Evolutionary conservation across 2,113 vertebrate genomes (phyloP).

Genomic region (Jacana jacana): DNA sequence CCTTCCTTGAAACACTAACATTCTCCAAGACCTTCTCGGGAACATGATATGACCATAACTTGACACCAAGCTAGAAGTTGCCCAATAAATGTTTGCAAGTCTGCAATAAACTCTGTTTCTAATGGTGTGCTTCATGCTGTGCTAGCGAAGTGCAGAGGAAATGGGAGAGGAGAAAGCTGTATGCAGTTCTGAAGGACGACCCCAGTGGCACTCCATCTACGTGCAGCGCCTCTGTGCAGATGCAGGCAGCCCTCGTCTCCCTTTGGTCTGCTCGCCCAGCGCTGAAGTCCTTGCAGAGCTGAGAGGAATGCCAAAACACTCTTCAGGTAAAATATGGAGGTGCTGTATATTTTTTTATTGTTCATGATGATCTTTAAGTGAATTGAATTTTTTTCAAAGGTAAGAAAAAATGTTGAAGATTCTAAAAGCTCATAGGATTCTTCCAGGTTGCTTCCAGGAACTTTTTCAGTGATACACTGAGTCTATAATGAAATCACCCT

Average conservation of each 20-base stretch:
- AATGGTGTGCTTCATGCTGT: constrained; percentile 51
- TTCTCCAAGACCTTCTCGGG: constrained; percentile 58
- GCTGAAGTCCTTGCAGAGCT: not conserved
- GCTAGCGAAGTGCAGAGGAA: constrained; percentile 67
- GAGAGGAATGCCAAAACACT: rapidly evolving
- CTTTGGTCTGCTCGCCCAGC: not conserved
- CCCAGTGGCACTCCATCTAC: not conserved
- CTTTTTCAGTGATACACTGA: not conserved
- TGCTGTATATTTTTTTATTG: not conserved
- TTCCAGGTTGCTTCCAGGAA: not conserved
- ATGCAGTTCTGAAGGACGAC: not conserved
- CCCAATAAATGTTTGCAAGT: constrained; percentile 72
- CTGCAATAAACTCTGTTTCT: constrained; percentile 69
- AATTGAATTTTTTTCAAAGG: not conserved
- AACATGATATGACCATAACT: constrained; percentile 70
- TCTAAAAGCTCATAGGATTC: not conserved
- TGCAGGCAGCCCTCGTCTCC: not conserved
- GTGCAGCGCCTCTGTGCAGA: not conserved
- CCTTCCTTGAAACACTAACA: constrained; percentile 42
- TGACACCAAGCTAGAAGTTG: constrained; percentile 66
- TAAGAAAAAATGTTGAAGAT: not conserved
- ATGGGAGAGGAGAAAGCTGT: constrained; percentile 30
- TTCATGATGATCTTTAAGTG: not conserved
- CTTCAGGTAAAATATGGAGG: not conserved
- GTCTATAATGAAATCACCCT: not conserved